These are phyloP conservation scores for Thomomys bottae DNA, from an alignment of 2,113 vertebrate species.

Conservation along the genomic window DNA sequence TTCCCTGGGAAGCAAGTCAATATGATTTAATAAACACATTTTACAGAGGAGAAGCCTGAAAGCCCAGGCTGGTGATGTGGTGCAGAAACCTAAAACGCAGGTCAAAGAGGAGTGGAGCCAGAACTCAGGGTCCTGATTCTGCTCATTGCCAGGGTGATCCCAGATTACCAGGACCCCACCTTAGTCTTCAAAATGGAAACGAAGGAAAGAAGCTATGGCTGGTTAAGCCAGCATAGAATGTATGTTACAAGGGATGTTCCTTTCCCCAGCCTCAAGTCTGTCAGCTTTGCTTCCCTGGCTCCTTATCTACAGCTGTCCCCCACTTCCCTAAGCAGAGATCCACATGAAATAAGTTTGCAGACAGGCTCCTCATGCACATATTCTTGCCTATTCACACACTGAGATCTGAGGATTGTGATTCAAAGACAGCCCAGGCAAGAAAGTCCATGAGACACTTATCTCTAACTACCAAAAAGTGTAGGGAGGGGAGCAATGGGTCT, in stretches of 20 bases:
- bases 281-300: background rate
- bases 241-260: background rate
- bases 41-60: slow-evolving; percentile 55
- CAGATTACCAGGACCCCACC: background rate
- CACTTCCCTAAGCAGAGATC: background rate
- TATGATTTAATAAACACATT: slow-evolving; percentile 50
- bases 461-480: no score
- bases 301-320: background rate
- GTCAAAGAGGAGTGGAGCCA: background rate
- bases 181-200: background rate
- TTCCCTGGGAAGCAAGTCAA: slow-evolving; percentile 56
- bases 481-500: no score
- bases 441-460: no score
- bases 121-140: background rate
- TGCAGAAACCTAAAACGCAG: background rate
- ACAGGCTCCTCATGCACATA: no score
- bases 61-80: background rate
- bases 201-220: background rate
- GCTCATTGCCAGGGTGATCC: background rate
- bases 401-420: no score
- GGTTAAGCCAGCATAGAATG: background rate
- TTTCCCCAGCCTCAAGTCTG: background rate
- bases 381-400: no score
- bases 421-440: no score
- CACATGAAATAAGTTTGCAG: background rate